These are phyloP conservation scores for Ectemnius lituratus DNA, from an alignment of 2,888 invertebrate species.

Conservation along the genomic window DNA sequence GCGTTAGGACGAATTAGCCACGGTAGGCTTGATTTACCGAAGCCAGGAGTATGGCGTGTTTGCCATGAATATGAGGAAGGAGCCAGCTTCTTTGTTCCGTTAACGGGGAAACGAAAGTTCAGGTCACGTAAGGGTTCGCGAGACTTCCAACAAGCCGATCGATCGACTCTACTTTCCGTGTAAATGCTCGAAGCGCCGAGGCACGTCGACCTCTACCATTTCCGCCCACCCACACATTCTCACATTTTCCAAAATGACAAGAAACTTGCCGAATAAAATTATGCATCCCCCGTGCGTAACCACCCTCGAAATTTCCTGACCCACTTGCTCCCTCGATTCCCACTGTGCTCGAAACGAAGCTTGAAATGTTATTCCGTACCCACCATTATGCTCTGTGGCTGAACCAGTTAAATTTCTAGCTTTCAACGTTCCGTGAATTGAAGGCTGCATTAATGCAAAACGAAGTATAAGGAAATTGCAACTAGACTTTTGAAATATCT, in stretches of 20 bases:
- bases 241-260: constrained; percentile 18
- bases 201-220: constrained; percentile 15
- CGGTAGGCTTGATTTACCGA: constrained; percentile 60
- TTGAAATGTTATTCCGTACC: background rate
- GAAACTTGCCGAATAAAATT: constrained; percentile 22
- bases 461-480: too few relatives aligned
- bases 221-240: background rate
- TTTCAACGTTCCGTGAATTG: background rate
- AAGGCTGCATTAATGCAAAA: background rate
- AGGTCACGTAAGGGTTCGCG: constrained; percentile 59
- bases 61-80: constrained; percentile 59
- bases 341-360: too few relatives aligned
- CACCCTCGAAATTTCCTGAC: constrained; percentile 28
- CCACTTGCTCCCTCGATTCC: constrained; percentile 15
- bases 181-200: constrained; percentile 51
- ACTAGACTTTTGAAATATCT: too few relatives aligned
- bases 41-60: constrained; percentile 43
- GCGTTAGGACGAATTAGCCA: constrained; percentile 61
- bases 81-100: constrained; percentile 46
- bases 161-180: constrained; percentile 61
- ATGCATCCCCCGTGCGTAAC: background rate
- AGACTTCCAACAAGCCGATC: constrained; percentile 42
- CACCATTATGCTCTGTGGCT: background rate
- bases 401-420: background rate
- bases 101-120: constrained; percentile 57